Conservation (phyloP, 2,888 invertebrate genomes). For the Pogonocherus hispidulus region DNA sequence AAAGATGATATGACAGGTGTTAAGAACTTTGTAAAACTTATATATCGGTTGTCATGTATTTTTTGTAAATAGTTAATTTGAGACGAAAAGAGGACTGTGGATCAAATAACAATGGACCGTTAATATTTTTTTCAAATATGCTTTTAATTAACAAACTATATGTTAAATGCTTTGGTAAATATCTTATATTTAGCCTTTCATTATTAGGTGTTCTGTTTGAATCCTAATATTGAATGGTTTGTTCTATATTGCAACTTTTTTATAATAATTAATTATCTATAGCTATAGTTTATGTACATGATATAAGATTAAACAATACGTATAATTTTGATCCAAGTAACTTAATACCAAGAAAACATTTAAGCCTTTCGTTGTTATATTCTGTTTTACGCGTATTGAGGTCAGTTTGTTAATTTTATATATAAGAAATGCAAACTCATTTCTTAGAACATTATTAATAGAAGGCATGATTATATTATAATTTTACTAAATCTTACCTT, state of each 20-base stretch:
- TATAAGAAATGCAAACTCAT: background rate
- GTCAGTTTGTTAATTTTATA: background rate
- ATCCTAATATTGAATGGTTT: background rate
- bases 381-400: background rate
- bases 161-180: slow-evolving; percentile 5
- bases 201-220: background rate
- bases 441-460: background rate
- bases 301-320: no score
- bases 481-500: no score
- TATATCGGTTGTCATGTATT: background rate
- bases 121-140: slow-evolving; percentile 14
- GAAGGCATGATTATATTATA: no score
- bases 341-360: background rate
- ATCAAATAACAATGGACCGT: background rate
- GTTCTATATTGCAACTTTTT: background rate
- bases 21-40: background rate
- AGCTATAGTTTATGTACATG: no score
- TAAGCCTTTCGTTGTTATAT: background rate
- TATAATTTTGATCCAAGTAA: background rate
- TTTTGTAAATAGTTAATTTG: background rate
- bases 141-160: slow-evolving; percentile 6
- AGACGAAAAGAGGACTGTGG: background rate
- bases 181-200: slow-evolving; percentile 14
- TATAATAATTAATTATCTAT: background rate
- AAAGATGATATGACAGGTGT: background rate